Percentiles rank a stretch among this genome's conserved stretches.
Evolutionary conservation across 1,140 invertebrate genomes (phyloP).

Genomic region (Trachymyrmex septentrionalis): DNA sequence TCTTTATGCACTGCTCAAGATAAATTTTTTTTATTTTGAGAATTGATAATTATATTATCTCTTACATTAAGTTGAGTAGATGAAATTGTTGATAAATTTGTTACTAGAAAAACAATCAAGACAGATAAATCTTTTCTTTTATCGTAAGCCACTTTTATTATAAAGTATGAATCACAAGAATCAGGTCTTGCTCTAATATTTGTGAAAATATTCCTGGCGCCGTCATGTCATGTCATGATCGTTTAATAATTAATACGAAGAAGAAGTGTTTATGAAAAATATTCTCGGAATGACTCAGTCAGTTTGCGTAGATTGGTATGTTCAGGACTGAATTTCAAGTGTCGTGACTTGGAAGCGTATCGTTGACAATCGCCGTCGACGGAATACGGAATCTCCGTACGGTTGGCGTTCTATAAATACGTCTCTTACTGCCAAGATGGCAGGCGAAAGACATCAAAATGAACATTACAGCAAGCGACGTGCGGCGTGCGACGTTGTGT

Average conservation of each 20-base stretch:
- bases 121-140: neutral
- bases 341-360: conserved; percentile 69
- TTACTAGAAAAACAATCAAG: neutral
- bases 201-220: neutral
- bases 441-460: conserved; percentile 56
- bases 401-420: conserved; percentile 69
- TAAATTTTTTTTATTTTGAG: neutral
- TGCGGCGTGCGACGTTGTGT: conserved; percentile 33
- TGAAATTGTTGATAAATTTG: neutral
- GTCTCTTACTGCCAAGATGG: conserved; percentile 61
- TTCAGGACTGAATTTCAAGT: conserved; percentile 68
- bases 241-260: conserved; percentile 14
- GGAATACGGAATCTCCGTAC: conserved; percentile 70
- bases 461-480: conserved; percentile 34
- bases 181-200: neutral
- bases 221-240: neutral
- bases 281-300: conserved; percentile 68
- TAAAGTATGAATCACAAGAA: neutral
- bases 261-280: neutral
- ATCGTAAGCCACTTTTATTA: neutral
- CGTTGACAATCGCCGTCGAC: conserved; percentile 72
- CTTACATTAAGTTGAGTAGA: too few relatives aligned
- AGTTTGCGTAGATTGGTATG: conserved; percentile 66
- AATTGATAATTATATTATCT: neutral
- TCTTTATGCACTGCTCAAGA: neutral